Percentiles rank a stretch among this genome's conserved stretches.
These are phyloP conservation scores for Drosophila formosana DNA, from an alignment of 2,888 invertebrate species.

Conservation along the genomic window DNA sequence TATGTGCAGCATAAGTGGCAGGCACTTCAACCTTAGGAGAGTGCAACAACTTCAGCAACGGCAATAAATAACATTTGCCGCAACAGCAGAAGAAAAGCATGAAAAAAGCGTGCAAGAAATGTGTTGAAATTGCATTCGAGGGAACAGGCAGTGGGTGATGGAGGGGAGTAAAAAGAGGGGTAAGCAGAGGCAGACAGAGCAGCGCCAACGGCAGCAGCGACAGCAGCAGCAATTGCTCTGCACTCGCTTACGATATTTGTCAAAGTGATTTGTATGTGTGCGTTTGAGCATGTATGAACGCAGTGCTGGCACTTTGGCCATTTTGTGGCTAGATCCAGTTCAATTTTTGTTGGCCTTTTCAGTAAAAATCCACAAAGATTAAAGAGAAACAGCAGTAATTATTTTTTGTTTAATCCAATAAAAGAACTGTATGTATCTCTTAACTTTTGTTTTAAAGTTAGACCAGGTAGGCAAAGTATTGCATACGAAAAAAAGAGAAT, in stretches of 20 bases:
- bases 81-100: slow-evolving; percentile 9
- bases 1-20: slow-evolving; percentile 69
- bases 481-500: no score
- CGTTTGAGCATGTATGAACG: slow-evolving; percentile 10
- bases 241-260: slow-evolving; percentile 21
- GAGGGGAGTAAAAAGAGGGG: neutral
- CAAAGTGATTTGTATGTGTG: slow-evolving; percentile 39
- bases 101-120: slow-evolving; percentile 37
- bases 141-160: neutral
- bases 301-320: slow-evolving; percentile 2
- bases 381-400: no score
- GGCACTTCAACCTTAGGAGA: slow-evolving; percentile 53
- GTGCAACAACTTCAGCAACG: slow-evolving; percentile 48
- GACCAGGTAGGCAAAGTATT: no score
- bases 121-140: slow-evolving; percentile 45
- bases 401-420: no score
- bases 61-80: slow-evolving; percentile 63
- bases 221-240: slow-evolving; percentile 23
- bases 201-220: slow-evolving; percentile 39
- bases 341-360: no score
- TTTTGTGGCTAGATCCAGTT: neutral
- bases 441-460: no score
- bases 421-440: no score
- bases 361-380: no score
- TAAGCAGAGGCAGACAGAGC: slow-evolving; percentile 39